Evolutionary conservation across 1,140 invertebrate species (phyloP).

Genomic region (Steinernema khuongi): DNA sequence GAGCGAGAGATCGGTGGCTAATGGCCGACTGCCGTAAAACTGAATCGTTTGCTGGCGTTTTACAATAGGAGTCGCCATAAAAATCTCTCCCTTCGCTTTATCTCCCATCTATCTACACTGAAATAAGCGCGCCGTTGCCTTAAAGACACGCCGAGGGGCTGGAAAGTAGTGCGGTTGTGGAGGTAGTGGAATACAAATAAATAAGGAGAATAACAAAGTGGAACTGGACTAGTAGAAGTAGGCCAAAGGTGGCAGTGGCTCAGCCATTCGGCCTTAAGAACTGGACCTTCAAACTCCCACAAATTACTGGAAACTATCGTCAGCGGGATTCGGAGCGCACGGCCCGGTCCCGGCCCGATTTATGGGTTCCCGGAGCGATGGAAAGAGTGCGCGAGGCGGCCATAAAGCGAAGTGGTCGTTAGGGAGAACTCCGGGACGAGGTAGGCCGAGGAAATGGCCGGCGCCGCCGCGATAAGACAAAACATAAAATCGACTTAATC

Average conservation of each 20-base stretch:
- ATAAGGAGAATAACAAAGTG: too few species aligned
- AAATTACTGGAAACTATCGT: too few species aligned
- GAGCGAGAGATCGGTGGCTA: neutral
- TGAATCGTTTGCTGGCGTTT: conserved; percentile 12
- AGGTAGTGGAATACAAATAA: too few species aligned
- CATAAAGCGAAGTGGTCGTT: neutral
- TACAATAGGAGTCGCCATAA: conserved; percentile 10
- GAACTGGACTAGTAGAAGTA: too few species aligned
- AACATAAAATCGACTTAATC: conserved; percentile 5
- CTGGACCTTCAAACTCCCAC: too few species aligned
- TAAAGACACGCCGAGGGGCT: too few species aligned
- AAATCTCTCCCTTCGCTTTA: conserved; percentile 1
- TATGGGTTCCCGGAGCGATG: neutral
- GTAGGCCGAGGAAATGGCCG: neutral
- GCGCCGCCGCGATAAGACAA: neutral
- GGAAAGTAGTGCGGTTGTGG: too few species aligned
- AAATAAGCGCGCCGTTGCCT: neutral
- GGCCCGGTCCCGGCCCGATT: neutral
- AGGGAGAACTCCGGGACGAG: neutral
- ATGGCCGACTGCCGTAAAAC: conserved; percentile 13
- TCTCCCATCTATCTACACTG: conserved; percentile 12
- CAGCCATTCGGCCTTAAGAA: too few species aligned
- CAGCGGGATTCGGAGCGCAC: too few species aligned
- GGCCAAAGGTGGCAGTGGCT: too few species aligned
- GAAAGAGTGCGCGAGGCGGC: neutral